Conservation (phyloP, 1,140 invertebrate species). For the Caenorhabditis tropicalis region DNA sequence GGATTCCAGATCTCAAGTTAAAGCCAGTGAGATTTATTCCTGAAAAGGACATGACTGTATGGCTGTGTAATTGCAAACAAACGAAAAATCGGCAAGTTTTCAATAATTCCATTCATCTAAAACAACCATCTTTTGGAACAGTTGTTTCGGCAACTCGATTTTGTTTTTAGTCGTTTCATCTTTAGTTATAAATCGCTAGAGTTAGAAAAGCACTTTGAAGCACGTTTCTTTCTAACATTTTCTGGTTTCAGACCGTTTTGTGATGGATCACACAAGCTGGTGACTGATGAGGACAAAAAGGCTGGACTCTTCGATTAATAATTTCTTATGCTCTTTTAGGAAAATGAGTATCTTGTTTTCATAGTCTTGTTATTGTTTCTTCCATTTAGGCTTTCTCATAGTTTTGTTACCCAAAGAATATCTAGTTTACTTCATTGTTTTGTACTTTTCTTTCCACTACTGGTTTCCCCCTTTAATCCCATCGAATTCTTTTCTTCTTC, state of each 20-base stretch:
- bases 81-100: slow-evolving; percentile 79
- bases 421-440: background rate
- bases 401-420: background rate
- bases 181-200: too few relatives aligned
- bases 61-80: slow-evolving; percentile 98
- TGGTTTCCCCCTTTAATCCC: background rate
- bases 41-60: slow-evolving; percentile 89
- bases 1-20: slow-evolving; percentile 75
- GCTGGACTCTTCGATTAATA: slow-evolving; percentile 62
- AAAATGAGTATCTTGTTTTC: background rate
- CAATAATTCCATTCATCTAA: background rate
- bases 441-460: slow-evolving; percentile 18
- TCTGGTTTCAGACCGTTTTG: slow-evolving; percentile 81
- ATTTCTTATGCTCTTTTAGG: background rate
- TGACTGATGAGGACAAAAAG: slow-evolving; percentile 62
- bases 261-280: slow-evolving; percentile 85
- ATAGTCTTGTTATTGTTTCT: background rate
- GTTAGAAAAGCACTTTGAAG: too few relatives aligned
- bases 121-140: too few relatives aligned
- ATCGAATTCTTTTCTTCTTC: background rate
- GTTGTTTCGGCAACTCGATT: too few relatives aligned
- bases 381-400: background rate
- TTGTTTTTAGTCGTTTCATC: too few relatives aligned
- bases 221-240: background rate
- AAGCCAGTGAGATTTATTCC: slow-evolving; percentile 84